These are phyloP conservation scores for Itoplectis maculator DNA, from an alignment of 2,888 invertebrate genomes.

Conservation along the genomic window DNA sequence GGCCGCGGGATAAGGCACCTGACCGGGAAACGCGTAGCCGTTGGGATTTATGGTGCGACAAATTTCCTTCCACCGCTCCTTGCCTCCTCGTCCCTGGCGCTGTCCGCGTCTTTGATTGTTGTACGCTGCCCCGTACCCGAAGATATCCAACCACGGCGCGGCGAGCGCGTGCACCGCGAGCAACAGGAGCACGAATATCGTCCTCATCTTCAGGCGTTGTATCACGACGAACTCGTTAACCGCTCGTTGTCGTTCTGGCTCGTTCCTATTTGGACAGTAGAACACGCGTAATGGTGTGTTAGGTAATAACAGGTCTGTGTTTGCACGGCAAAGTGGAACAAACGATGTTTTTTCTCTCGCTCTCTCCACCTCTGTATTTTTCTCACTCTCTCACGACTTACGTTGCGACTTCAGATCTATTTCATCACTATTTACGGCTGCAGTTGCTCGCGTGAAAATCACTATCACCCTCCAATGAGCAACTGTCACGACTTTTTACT, in stretches of 20 bases:
- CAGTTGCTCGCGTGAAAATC: conserved; percentile 33
- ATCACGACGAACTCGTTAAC: background rate
- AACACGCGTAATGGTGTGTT: conserved; percentile 43
- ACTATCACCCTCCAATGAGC: conserved; percentile 28
- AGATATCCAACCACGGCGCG: conserved; percentile 79
- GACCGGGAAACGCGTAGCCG: conserved; percentile 87
- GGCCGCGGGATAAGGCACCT: conserved; percentile 86
- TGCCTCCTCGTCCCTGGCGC: conserved; percentile 81
- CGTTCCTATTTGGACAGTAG: conserved; percentile 20
- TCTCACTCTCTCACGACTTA: conserved; percentile 34
- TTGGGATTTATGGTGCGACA: conserved; percentile 89
- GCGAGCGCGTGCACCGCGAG: conserved; percentile 71
- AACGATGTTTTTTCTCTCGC: conserved; percentile 2
- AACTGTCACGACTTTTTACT: conserved; percentile 13
- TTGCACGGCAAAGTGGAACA: conserved; percentile 18
- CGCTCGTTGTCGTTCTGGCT: background rate
- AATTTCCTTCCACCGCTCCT: conserved; percentile 89
- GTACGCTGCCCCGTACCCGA: conserved; percentile 68
- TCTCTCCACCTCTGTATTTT: conserved; percentile 10
- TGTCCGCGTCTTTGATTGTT: conserved; percentile 58
- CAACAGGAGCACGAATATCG: conserved; percentile 73
- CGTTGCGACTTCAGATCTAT: conserved; percentile 44
- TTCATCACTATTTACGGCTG: conserved; percentile 49
- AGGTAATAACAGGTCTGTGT: conserved; percentile 39
- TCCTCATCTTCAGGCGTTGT: too few relatives aligned